These are phyloP conservation scores for Orius laevigatus DNA, from an alignment of 1,140 invertebrate genomes.

Conservation along the genomic window DNA sequence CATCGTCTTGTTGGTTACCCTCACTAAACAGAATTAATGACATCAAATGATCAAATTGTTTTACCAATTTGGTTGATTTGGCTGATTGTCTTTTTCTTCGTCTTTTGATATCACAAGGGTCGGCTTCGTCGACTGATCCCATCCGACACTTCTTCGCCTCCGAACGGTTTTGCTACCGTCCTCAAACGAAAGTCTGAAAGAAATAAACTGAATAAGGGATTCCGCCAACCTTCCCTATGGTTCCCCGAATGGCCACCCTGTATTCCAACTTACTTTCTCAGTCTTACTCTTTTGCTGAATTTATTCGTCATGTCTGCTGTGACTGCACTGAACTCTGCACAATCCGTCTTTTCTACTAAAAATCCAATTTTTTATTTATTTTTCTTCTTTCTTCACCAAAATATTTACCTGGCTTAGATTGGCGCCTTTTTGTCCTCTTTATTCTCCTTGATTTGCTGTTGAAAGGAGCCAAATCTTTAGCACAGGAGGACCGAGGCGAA, in stretches of 20 bases:
- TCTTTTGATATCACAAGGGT: too few species aligned
- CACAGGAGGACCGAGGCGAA: conserved; percentile 38
- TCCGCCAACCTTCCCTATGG: too few species aligned
- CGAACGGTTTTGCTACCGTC: not conserved
- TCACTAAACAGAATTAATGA: not conserved
- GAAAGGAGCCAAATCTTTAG: conserved; percentile 7
- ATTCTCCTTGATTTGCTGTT: conserved; percentile 23
- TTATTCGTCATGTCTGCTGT: conserved; percentile 13
- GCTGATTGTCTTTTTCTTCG: too few species aligned
- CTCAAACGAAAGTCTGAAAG: conserved; percentile 15
- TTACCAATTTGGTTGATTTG: too few species aligned
- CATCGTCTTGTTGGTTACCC: conserved; percentile 37
- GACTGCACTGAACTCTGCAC: not conserved
- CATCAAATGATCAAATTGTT: too few species aligned
- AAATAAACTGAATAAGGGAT: too few species aligned
- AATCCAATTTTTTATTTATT: not conserved
- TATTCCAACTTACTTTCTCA: conserved; percentile 19
- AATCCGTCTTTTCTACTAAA: not conserved
- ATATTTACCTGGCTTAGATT: conserved; percentile 8
- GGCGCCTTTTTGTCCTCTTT: conserved; percentile 17
- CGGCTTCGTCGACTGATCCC: conserved; percentile 6
- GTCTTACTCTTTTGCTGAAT: conserved; percentile 19
- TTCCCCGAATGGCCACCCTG: too few species aligned
- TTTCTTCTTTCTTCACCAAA: not conserved
- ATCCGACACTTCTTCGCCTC: conserved; percentile 5